Base-by-base conservation (phyloP, 92 coral and sea anemone species). In the Zoanthus solanderi region DNA sequence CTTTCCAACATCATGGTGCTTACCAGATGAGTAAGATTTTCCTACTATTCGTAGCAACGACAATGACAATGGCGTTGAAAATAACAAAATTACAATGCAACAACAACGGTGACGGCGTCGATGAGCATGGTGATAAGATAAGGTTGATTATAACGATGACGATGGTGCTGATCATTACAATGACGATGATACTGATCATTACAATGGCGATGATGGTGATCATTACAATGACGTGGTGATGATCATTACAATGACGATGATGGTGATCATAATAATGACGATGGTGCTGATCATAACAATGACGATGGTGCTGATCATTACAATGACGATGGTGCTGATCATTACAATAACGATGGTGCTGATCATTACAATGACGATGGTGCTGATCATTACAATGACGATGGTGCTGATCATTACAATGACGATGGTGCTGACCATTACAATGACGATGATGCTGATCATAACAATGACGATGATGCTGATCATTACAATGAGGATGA, bases 1-100 rank as follows among this genome's bases (percentile, higher is more conserved):
- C n/a, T 97, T 97, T 84, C 99, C 99, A 0, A 95, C 90, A 80
- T 95, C 99, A 17, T 97, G 99, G 99, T 94, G 96, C 57, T 72
- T 97, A 7, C 99, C 99, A 48, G 98, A 98, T 11, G 99, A 97
- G 99, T 97, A 77, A 95, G 99, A 84, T 15, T 0, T 63, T 17
- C 7, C 16, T 50, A 50, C 42, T 37, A 2, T 37, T 37, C 42
- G 3, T 37, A 37, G 42, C 4, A 37, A 37, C 42, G 42, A 0
- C 42, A 37, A 37, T 37, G 42, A 37, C 42, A 4, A 37, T 37
- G 42, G 42, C 42, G 42, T 37, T 37, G 42, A 37, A 37, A 37
- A 4, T 37, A 37, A 37, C 42, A 37, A 37, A 37, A 37, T 2
- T 37, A 37, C 42, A 37, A 37, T 37, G 42, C 42, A 23, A 23